Evolutionary conservation across 1,140 invertebrate species (phyloP), one percentile per base, ranked within the genome.

Genomic region (Choristoneura fumiferana): DNA sequence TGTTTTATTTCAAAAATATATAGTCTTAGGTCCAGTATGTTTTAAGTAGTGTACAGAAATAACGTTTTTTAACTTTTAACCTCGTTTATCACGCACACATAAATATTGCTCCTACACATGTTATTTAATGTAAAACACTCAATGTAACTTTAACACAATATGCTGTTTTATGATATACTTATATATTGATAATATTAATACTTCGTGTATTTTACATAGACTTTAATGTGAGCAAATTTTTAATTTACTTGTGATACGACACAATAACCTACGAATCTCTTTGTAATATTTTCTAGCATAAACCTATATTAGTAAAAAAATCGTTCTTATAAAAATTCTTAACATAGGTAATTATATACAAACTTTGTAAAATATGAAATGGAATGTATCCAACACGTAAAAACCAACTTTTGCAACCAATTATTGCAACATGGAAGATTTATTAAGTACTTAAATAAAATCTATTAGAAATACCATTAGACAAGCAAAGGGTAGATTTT

Each of bases 71-170:
- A 49, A 15, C 4, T 45, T 57, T 43, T 57, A 45, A 40, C 55
- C 22, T 9, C 14, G 15, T 33, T 15, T 64, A 58, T 58, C 55
- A 43, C 35, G 62, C 64, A 17, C 59, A 59, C 64, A 57, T 61
- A 22, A 53, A 54, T 58, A 35, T 58, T 55, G n/a, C n/a, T n/a
- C n/a, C n/a, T n/a, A n/a, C n/a, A n/a, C n/a, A n/a, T n/a, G n/a
- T n/a, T n/a, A n/a, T n/a, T n/a, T n/a, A n/a, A n/a, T n/a, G n/a
- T n/a, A n/a, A n/a, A n/a, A n/a, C n/a, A n/a, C n/a, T n/a, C n/a
- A n/a, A n/a, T n/a, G n/a, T n/a, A n/a, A 29, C 10, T 29, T 49
- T 33, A 49, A 49, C 43, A 49, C 15, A n/a, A n/a, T n/a, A n/a
- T n/a, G n/a, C n/a, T n/a, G n/a, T n/a, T n/a, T n/a, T n/a, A n/a